Percentiles rank a stretch among this genome's conserved stretches.
phyloP scores from a whole-genome alignment of 2,797 vertebrate genomes.

The Simalia tracyae region DNA sequence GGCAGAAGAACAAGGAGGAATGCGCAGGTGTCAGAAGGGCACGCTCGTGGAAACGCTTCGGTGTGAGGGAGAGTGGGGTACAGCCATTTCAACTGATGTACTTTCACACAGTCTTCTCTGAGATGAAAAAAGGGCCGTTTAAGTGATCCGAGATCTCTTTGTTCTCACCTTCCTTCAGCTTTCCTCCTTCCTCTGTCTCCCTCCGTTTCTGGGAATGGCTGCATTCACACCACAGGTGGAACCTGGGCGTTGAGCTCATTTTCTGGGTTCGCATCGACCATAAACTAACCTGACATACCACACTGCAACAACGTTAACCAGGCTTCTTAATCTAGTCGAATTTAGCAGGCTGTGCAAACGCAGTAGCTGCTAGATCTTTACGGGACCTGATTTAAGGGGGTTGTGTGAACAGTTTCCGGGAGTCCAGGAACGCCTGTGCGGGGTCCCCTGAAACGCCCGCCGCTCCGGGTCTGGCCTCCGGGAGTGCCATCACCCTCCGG shows the following conservation, averaged over 20 bases:
- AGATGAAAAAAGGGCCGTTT: not conserved
- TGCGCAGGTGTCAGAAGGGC: not conserved
- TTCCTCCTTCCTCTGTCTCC: not conserved
- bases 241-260: not conserved
- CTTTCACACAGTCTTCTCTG: not conserved
- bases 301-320: not conserved
- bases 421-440: fast-evolving
- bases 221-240: not conserved
- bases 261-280: not conserved
- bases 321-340: not conserved
- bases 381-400: not conserved
- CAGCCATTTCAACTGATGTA: not conserved
- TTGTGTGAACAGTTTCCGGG: not conserved
- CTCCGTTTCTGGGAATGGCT: not conserved
- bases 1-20: not conserved
- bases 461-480: not conserved
- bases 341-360: not conserved
- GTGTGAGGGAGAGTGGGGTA: not conserved
- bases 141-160: not conserved
- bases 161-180: not conserved
- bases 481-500: not conserved
- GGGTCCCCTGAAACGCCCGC: not conserved
- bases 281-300: not conserved
- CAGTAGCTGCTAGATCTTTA: not conserved
- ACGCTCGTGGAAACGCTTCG: not conserved